phyloP scores from a whole-genome alignment of 2,888 invertebrate species.

The Pardosa pseudoannulata region DNA sequence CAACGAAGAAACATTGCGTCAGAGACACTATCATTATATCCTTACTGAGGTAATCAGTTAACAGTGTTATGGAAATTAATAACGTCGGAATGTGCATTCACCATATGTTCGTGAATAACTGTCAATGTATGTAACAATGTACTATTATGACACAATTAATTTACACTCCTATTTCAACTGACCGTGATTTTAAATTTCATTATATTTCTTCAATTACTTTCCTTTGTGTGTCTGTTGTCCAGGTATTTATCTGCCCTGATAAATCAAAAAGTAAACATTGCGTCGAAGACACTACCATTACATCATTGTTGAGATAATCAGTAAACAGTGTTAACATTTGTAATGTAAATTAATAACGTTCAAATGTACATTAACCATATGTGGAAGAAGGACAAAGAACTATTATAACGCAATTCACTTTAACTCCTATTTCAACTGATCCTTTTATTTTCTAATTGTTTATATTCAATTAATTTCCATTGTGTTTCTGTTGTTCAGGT shows the following conservation, averaged over 20 bases:
- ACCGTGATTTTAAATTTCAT: too few relatives aligned
- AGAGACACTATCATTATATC: background rate
- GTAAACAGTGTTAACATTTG: background rate
- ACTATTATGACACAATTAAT: too few relatives aligned
- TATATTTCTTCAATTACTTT: background rate
- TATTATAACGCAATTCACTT: too few relatives aligned
- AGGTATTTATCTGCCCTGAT: conserved; percentile 3
- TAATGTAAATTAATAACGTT: background rate
- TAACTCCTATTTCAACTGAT: too few relatives aligned
- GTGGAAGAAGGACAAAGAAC: too few relatives aligned
- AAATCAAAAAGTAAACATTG: background rate
- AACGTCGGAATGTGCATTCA: too few relatives aligned
- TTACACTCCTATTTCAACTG: too few relatives aligned
- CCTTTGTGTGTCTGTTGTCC: background rate
- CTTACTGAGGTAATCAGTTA: background rate
- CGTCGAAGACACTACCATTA: background rate
- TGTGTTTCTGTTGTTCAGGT: background rate
- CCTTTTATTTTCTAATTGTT: too few relatives aligned
- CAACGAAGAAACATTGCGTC: background rate
- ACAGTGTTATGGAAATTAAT: background rate
- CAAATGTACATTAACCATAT: too few relatives aligned
- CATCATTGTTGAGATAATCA: background rate
- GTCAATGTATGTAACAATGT: too few relatives aligned
- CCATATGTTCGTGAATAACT: too few relatives aligned
- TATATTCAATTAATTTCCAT: too few relatives aligned